Base-by-base conservation (phyloP, 2,797 vertebrate genomes). In the Picus viridis region DNA sequence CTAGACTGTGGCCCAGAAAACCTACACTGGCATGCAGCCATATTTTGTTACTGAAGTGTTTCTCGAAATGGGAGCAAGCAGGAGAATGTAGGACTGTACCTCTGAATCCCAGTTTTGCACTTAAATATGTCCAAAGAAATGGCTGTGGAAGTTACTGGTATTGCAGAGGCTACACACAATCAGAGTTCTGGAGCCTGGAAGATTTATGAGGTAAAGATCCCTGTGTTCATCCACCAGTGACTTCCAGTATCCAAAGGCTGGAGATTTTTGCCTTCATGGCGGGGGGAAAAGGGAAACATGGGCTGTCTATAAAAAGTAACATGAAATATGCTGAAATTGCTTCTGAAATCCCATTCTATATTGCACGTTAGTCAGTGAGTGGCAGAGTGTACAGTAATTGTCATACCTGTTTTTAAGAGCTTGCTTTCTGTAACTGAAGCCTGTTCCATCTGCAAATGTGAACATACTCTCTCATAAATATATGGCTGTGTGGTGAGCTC, bases 351-450 rank as follows among this genome's bases (percentile, higher is more conserved):
- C 26, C 16, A 13, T 12, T 68, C 29, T 81, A 6, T 45, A 16
- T 69, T 45, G 16, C 39, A 39, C 16, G 8, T 59, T n/a, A 56
- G 32, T 70, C 0, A 0, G 36, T 39, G 9, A 63, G 59, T 73
- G 68, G 27, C 53, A 34, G 0, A 0, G 18, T 26, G 13, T 20
- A 9, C 15, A 75, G 10, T 51, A 68, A 14, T 64, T 54, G 7
- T 51, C 9, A 2, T 88, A 16, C 39, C 16, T 67, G 72, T 11
- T 51, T 91, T 47, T 72, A 83, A 88, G 68, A 74, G 34, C 22
- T 86, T 89, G n/a, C 39, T 64, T 74, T 77, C 47, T 67, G 56
- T 81, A 76, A 86, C 61, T 89, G 77, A 59, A 93, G 77, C 74
- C 76, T 58, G 24, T 88, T 94, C 58, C 5, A 12, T 56, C 51